These are phyloP conservation scores for Onychomys arenicola DNA, from an alignment of 2,797 vertebrate species.

Conservation along the genomic window DNA sequence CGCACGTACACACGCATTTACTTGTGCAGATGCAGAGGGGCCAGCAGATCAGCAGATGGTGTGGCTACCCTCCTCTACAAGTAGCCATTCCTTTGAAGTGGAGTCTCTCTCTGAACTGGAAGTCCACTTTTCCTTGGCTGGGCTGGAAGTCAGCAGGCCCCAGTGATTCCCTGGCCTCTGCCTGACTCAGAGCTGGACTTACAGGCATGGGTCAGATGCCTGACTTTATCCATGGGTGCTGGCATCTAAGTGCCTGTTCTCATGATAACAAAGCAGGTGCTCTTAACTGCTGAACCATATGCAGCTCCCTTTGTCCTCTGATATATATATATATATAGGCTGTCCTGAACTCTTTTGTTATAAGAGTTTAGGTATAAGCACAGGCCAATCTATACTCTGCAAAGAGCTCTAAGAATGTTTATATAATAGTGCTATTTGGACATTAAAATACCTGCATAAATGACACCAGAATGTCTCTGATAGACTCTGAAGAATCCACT, in stretches of 20 bases:
- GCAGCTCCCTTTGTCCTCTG: neutral
- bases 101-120: neutral
- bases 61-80: too few species aligned
- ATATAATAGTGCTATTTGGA: neutral
- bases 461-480: neutral
- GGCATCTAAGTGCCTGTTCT: neutral
- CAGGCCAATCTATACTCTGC: neutral
- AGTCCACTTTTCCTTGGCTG: neutral
- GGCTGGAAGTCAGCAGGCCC: neutral
- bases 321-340: neutral
- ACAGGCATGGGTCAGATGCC: neutral
- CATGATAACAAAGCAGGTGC: neutral
- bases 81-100: neutral
- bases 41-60: neutral
- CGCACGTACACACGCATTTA: neutral
- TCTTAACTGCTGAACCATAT: neutral
- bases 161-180: too few species aligned
- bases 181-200: neutral
- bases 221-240: neutral
- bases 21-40: too few species aligned
- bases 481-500: neutral
- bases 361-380: conserved; percentile 15
- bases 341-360: conserved; percentile 22
- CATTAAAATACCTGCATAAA: conserved; percentile 58
- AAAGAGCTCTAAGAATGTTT: conserved; percentile 17